These are phyloP conservation scores for Chromobotia macracanthus DNA, from an alignment of 2,797 vertebrate species.

Conservation along the genomic window DNA sequence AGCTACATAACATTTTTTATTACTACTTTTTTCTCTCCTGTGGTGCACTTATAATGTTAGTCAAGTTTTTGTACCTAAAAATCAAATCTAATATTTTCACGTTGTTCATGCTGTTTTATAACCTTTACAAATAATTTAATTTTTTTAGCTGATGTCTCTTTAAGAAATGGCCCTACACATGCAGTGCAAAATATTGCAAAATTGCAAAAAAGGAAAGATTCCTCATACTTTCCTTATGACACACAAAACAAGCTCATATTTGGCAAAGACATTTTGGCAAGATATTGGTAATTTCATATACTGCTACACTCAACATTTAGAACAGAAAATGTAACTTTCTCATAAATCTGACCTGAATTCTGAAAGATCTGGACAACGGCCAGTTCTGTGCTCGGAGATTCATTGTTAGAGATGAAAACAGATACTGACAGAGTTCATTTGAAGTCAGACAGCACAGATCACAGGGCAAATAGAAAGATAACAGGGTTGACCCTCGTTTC, in stretches of 20 bases:
- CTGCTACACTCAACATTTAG: neutral
- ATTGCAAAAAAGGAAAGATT: too few relatives aligned
- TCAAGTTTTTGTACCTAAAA: neutral
- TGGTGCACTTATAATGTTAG: too few relatives aligned
- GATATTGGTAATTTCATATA: neutral
- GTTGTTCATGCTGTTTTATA: too few relatives aligned
- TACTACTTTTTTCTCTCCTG: too few relatives aligned
- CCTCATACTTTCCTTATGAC: too few relatives aligned
- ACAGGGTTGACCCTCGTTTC: slow-evolving; percentile 30
- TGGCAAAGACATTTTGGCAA: neutral
- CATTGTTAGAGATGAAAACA: neutral
- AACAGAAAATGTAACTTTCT: neutral
- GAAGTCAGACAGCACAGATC: slow-evolving; percentile 40
- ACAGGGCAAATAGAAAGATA: slow-evolving; percentile 33
- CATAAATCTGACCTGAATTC: slow-evolving; percentile 1
- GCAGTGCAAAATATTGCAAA: too few relatives aligned
- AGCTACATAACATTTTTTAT: too few relatives aligned
- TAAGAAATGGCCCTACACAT: neutral
- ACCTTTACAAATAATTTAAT: neutral
- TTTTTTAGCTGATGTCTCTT: neutral
- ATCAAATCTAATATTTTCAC: too few relatives aligned
- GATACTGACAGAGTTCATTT: slow-evolving; percentile 23
- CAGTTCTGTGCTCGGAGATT: neutral
- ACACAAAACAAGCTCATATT: neutral
- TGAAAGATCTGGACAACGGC: neutral